Evolutionary conservation across 2,888 invertebrate species (phyloP), one percentile per base, ranked within the genome.

Genomic region (Drosophila kuntzei): DNA sequence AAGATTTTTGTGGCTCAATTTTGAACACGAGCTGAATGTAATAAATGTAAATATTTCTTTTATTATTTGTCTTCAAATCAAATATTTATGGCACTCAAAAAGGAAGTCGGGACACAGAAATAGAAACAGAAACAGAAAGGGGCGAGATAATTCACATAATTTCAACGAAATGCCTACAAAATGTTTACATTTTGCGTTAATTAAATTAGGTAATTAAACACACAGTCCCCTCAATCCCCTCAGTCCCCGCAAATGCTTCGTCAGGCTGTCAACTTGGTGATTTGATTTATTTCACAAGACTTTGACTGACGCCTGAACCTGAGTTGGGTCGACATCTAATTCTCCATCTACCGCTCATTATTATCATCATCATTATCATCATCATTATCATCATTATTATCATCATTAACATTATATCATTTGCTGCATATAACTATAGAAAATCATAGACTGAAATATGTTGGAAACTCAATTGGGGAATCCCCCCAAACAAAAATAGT

Each of bases 131-230:
- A 41, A 43, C 20, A 32, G 54, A 29, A 47, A 12, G 12, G 3
- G 14, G 16, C 3, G 8, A 59, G 59, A 65, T 59, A 53, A 43
- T 57, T 64, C 39, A 53, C 47, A 43, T 44, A 70, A 70, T 76
- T 60, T 54, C 34, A 29, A 34, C 14, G 20, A 59, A 69, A 63
- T 36, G 43, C 27, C 55, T 51, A 59, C 32, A 60, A 62, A 63
- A 57, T 80, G 71, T 80, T 83, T 71, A 63, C 75, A 78, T 75
- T 70, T 71, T 59, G 69, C 66, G 63, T 80, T 84, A 78, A 78
- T 80, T 84, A 75, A 80, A 75, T 80, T 65, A 80, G 69, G 54
- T 72, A 78, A 84, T 84, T 80, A 73, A 59, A 32, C 36, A 14
- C 7, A 2, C 37, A 4, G n/a, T 14, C 11, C 3, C 3, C 41